phyloP scores from a whole-genome alignment of 2,797 vertebrate species.

The Nannoperca australis region DNA sequence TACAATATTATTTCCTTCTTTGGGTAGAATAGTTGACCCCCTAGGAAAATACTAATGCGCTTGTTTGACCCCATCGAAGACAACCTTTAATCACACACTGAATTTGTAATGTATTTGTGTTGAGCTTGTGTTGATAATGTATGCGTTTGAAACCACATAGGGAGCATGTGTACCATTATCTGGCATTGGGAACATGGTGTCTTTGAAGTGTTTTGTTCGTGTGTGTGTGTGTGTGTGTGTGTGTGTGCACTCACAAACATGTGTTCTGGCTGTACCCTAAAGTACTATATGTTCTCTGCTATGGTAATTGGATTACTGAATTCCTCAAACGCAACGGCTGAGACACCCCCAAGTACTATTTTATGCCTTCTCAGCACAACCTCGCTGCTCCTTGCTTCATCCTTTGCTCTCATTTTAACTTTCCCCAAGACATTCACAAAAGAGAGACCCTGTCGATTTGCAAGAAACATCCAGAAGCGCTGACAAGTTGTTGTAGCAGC shows the following conservation, averaged over 20 bases:
- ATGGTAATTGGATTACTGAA: slow-evolving; percentile 82
- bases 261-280: slow-evolving; percentile 69
- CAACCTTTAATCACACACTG: slow-evolving; percentile 49
- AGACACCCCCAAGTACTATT: slow-evolving; percentile 73
- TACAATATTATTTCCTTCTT: slow-evolving; percentile 11
- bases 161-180: slow-evolving; percentile 55
- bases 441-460: slow-evolving; percentile 71
- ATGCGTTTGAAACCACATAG: slow-evolving; percentile 66
- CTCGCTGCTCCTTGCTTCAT: slow-evolving; percentile 62
- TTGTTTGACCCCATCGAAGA: slow-evolving; percentile 42
- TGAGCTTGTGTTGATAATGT: slow-evolving; percentile 38
- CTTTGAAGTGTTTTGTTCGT: slow-evolving; percentile 69
- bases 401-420: slow-evolving; percentile 72
- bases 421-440: slow-evolving; percentile 76
- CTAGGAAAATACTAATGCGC: slow-evolving; percentile 33
- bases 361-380: slow-evolving; percentile 82
- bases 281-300: slow-evolving; percentile 76
- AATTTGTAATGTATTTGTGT: slow-evolving; percentile 35
- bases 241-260: slow-evolving; percentile 58
- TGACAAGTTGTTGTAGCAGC: slow-evolving; percentile 62
- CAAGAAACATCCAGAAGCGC: slow-evolving; percentile 67
- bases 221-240: slow-evolving; percentile 24
- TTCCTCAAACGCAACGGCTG: slow-evolving; percentile 73
- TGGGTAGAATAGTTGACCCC: slow-evolving; percentile 5
- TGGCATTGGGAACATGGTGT: slow-evolving; percentile 53